Percentiles rank a stretch among this genome's conserved stretches.
phyloP scores from a whole-genome alignment of 2,888 invertebrate genomes.

The Eupithecia abbreviata region DNA sequence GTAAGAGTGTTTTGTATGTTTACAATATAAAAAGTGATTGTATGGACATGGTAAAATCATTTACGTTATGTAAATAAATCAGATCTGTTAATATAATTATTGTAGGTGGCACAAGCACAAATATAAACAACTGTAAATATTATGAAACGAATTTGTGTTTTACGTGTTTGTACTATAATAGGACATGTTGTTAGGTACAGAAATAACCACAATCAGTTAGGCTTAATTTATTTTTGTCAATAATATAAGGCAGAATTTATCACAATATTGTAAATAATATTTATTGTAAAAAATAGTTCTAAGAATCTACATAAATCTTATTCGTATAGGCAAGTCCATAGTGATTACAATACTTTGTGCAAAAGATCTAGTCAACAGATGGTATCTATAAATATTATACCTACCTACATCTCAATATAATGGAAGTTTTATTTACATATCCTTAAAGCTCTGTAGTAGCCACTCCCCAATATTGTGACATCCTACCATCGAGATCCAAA shows the following conservation, averaged over 20 bases:
- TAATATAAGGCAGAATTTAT: slow-evolving; percentile 58
- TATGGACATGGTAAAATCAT: background rate
- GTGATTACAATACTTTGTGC: slow-evolving; percentile 78
- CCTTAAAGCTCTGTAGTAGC: slow-evolving; percentile 92
- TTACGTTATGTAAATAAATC: slow-evolving; percentile 21
- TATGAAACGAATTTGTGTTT: slow-evolving; percentile 15
- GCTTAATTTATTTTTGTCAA: slow-evolving; percentile 55
- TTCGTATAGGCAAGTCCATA: slow-evolving; percentile 72
- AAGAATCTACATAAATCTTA: slow-evolving; percentile 49
- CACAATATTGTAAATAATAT: slow-evolving; percentile 69
- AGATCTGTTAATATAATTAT: slow-evolving; percentile 15
- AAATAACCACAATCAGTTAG: slow-evolving; percentile 44
- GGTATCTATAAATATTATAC: slow-evolving; percentile 71
- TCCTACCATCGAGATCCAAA: slow-evolving; percentile 90
- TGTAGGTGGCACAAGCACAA: slow-evolving; percentile 30
- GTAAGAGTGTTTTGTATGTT: slow-evolving; percentile 8
- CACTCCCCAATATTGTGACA: slow-evolving; percentile 96
- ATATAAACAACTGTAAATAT: slow-evolving; percentile 26
- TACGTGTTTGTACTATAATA: slow-evolving; percentile 19
- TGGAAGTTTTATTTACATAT: slow-evolving; percentile 76
- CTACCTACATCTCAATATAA: slow-evolving; percentile 62
- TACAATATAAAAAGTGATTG: slow-evolving; percentile 6
- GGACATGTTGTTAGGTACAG: slow-evolving; percentile 19
- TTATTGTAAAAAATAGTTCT: slow-evolving; percentile 41
- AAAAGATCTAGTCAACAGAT: slow-evolving; percentile 82